Base-by-base conservation (phyloP, 2,797 vertebrate genomes). In the Oophaga sylvatica region DNA sequence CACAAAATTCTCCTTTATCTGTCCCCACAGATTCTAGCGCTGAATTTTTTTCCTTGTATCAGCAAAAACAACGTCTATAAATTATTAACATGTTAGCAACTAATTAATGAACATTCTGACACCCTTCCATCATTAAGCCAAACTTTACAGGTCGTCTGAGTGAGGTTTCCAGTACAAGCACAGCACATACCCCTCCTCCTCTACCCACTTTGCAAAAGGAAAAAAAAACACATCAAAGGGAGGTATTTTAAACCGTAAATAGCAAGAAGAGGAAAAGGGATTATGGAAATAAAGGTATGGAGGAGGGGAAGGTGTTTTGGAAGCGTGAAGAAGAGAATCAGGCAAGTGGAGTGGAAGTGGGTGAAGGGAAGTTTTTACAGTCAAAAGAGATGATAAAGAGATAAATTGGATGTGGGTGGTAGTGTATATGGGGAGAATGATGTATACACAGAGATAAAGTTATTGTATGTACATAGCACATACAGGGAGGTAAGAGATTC, bases 231-330 rank as follows among this genome's bases (percentile, higher is more conserved):
- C 82, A 88, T 88, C 87, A 88, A 80, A 88, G 77, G 59, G 78
- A 85, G 87, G 87, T 70, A 84, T 84, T 53, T 62, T 79, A 83
- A 83, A 68, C 31, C 45, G 26, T 89, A 82, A 77, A 85, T 70
- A 89, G 45, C 60, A 67, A 81, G 77, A 68, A 88, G 80, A 48
- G 45, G 45, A 31, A 62, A 56, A 70, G 78, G 62, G 71, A 65
- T 73, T 75, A 80, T 73, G 62, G 75, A 75, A 84, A 80, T 65
- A 83, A 83, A 83, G 62, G 73, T 83, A 77, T 63, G 62, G 81
- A 83, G 81, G 80, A 87, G 80, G 86, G 80, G 83, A 63, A 56
- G 79, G 81, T 26, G 77, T 65, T 80, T 63, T 84, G 59, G 70
- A 60, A 71, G 71, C 11, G 29, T 22, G 67, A 81, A 53, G 31